A percentile compares a stretch with the other conserved stretches of the same genome.
Conservation (phyloP, 2,888 invertebrate genomes). For the Pollenia amentaria region DNA sequence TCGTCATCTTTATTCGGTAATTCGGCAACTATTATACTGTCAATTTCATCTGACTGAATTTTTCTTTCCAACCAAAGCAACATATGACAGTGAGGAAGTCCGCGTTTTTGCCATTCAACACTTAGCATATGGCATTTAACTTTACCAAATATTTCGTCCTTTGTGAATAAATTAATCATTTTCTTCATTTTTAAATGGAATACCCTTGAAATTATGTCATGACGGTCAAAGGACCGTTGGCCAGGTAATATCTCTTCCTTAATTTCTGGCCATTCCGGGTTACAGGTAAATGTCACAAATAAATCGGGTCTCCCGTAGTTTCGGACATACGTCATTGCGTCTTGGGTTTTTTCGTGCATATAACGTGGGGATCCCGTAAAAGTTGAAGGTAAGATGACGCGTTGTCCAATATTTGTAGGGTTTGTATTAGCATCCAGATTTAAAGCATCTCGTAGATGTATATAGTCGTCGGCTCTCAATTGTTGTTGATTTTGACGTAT, state of each 20-base stretch:
- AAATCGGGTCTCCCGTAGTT: conserved; percentile 31
- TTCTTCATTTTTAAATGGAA: no score
- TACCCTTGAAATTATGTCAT: no score
- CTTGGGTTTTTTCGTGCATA: conserved; percentile 74
- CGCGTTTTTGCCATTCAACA: not conserved
- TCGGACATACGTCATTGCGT: no score
- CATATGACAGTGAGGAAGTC: not conserved
- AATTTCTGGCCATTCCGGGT: conserved; percentile 69
- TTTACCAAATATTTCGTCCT: not conserved
- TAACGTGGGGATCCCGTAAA: conserved; percentile 71
- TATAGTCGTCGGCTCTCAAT: no score
- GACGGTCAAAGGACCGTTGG: no score
- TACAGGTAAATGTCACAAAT: conserved; percentile 34
- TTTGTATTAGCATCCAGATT: no score
- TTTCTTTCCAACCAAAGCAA: not conserved
- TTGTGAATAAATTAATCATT: not conserved
- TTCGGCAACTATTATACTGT: not conserved
- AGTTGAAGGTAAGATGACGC: conserved; percentile 68
- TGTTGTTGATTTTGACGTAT: no score
- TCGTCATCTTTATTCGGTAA: not conserved
- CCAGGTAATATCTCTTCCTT: conserved; percentile 39
- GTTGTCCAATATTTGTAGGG: conserved; percentile 45
- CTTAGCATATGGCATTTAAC: not conserved
- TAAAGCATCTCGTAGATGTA: no score
- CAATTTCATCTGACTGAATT: not conserved